These are phyloP conservation scores for Xiphophorus couchianus DNA, from an alignment of 2,113 vertebrate species.

Conservation along the genomic window DNA sequence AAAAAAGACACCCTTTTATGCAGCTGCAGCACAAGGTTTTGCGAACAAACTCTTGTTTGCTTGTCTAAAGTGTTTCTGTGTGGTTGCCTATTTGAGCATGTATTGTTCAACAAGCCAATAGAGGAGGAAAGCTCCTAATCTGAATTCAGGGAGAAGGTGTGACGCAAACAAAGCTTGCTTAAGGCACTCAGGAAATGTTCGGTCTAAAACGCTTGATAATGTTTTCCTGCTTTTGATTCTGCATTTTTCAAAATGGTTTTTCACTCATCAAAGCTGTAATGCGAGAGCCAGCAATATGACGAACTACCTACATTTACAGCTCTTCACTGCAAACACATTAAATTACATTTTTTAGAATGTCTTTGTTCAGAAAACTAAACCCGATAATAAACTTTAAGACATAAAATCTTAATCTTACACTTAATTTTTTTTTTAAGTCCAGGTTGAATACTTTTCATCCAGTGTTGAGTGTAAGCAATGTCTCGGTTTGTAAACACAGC, in stretches of 20 bases:
- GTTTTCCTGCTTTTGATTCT: slow-evolving; percentile 28
- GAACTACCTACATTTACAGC: neutral
- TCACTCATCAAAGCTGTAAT: neutral
- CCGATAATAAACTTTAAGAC: neutral
- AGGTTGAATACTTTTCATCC: neutral
- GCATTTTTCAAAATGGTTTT: slow-evolving; percentile 6
- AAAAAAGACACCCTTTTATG: slow-evolving; percentile 26
- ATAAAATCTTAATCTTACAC: neutral
- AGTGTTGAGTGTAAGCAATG: neutral
- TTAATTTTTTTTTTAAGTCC: too few species aligned
- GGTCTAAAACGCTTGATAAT: slow-evolving; percentile 53
- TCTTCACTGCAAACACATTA: neutral
- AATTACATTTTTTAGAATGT: neutral
- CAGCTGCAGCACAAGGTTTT: slow-evolving; percentile 19
- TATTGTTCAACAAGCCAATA: slow-evolving; percentile 26
- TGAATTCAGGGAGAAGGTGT: slow-evolving; percentile 49
- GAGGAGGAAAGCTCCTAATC: slow-evolving; percentile 48
- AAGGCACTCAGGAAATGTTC: slow-evolving; percentile 52
- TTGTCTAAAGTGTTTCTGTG: neutral
- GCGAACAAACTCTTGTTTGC: slow-evolving; percentile 8
- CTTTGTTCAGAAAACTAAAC: neutral
- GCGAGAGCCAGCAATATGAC: slow-evolving; percentile 4
- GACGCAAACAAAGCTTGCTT: slow-evolving; percentile 46
- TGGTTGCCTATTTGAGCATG: neutral
- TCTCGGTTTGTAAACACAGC: neutral